Evolutionary conservation across 37 sponge, comb jelly and placozoan genomes (phyloP).

Genomic region (Lycopodina hypogea): DNA sequence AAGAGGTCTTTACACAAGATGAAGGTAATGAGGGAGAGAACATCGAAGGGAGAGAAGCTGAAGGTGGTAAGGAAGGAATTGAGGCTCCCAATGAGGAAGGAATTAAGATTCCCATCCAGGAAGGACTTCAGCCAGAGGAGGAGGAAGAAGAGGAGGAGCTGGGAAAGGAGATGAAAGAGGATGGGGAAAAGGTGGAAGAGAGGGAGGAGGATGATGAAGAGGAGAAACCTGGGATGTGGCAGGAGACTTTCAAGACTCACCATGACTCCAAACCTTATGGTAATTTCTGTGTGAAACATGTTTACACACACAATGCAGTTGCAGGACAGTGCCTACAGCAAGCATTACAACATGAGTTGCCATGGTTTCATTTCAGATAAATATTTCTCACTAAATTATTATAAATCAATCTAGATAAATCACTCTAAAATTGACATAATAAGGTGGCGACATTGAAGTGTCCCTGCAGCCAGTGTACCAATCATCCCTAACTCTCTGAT

Average conservation of each 20-base stretch:
- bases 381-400: no score
- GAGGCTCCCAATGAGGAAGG: not conserved
- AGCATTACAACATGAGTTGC: no score
- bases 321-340: no score
- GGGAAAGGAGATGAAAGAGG: constrained; percentile 38
- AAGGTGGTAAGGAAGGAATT: not conserved
- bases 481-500: no score
- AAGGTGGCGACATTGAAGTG: no score
- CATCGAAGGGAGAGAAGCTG: not conserved
- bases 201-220: constrained; percentile 28
- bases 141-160: constrained; percentile 23
- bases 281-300: constrained; percentile 8
- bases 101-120: constrained; percentile 25
- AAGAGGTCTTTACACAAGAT: not conserved
- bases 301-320: not conserved
- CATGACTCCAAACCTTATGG: constrained; percentile 94
- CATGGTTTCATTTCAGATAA: no score
- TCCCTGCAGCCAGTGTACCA: no score
- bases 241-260: constrained; percentile 92
- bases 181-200: constrained; percentile 17
- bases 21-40: not conserved
- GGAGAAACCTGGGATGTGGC: constrained; percentile 80
- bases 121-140: constrained; percentile 19
- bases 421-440: no score
- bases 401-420: no score